These are phyloP conservation scores for Smittia sp. DNA, from an alignment of 2,888 invertebrate genomes.

Conservation along the genomic window DNA sequence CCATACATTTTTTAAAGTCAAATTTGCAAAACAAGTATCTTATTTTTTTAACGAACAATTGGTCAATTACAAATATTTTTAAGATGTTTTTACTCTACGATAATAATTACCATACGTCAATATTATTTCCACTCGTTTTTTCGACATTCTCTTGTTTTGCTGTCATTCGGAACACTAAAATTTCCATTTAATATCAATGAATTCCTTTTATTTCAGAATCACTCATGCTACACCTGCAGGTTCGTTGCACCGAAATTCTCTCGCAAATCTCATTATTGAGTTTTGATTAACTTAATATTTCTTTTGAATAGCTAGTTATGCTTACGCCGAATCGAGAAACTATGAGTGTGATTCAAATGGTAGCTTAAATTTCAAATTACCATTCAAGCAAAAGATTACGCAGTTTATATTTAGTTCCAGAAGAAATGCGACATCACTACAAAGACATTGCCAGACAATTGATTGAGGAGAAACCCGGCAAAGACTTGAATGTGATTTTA, in stretches of 20 bases:
- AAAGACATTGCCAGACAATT: conserved; percentile 65
- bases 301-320: conserved; percentile 23
- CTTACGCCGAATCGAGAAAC: conserved; percentile 45
- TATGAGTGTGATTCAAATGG: conserved; percentile 52
- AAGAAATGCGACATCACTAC: conserved; percentile 47
- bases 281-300: not conserved
- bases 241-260: not conserved
- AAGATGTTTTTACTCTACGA: too few species aligned
- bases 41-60: too few species aligned
- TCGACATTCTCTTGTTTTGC: too few species aligned
- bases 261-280: not conserved
- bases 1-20: too few species aligned
- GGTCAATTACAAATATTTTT: too few species aligned
- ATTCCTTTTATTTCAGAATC: conserved; percentile 51
- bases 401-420: conserved; percentile 16
- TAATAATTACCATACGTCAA: too few species aligned
- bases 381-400: too few species aligned
- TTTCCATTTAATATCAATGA: too few species aligned
- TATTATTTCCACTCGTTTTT: too few species aligned
- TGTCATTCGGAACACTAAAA: too few species aligned
- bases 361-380: not conserved
- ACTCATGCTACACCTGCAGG: conserved; percentile 64
- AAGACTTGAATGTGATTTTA: conserved; percentile 61
- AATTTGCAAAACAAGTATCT: too few species aligned
- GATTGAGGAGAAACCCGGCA: conserved; percentile 61